Percentiles rank a stretch among this genome's conserved stretches.
phyloP scores from a whole-genome alignment of 2,797 vertebrate species.

The Alectoris magna region DNA sequence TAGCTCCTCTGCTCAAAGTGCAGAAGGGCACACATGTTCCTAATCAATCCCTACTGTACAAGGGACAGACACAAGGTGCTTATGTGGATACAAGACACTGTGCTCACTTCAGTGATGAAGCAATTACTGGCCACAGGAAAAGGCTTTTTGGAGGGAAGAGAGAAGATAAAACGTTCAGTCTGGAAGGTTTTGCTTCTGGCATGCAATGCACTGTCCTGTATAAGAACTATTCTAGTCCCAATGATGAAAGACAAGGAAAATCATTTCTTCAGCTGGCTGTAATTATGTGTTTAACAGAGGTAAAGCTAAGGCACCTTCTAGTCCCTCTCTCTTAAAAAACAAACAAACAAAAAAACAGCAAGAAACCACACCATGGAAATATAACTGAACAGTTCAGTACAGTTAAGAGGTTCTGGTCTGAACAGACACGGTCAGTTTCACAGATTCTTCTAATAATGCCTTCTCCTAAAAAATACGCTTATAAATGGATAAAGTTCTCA shows the following conservation, averaged over 20 bases:
- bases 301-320: neutral
- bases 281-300: neutral
- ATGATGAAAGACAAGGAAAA: neutral
- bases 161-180: neutral
- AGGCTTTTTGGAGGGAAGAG: neutral
- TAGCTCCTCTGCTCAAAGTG: neutral
- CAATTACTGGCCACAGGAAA: neutral
- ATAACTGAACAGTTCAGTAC: neutral
- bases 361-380: neutral
- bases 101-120: neutral
- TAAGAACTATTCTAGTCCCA: neutral
- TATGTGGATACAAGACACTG: neutral
- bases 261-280: neutral
- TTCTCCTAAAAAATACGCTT: neutral
- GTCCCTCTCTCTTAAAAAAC: neutral
- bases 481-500: neutral
- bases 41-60: fast-evolving
- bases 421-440: neutral
- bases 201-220: neutral
- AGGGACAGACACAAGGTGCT: neutral
- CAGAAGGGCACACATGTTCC: neutral
- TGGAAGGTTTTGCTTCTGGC: neutral
- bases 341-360: too few species aligned
- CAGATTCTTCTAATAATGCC: neutral
- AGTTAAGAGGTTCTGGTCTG: neutral